These are phyloP conservation scores for Ptychochromis oligacanthus DNA, from an alignment of 2,113 vertebrate species.

Conservation along the genomic window DNA sequence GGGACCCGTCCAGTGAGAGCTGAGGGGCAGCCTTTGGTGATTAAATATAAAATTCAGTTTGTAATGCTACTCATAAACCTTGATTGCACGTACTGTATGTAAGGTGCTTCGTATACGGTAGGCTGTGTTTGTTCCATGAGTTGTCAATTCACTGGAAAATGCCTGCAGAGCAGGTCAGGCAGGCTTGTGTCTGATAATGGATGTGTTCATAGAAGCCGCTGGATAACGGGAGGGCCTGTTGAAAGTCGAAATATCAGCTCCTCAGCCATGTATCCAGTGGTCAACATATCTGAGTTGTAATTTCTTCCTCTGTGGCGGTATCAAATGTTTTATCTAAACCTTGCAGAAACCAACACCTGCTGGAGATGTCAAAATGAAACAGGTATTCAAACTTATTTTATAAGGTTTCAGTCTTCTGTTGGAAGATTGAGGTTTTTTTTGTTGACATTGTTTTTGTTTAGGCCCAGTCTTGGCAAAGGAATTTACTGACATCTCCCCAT, in stretches of 20 bases:
- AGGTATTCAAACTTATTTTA: conserved; percentile 73
- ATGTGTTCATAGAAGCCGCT: neutral
- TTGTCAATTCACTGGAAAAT: neutral
- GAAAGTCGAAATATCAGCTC: neutral
- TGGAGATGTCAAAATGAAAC: conserved; percentile 87
- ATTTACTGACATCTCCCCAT: conserved; percentile 11
- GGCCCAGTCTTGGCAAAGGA: neutral
- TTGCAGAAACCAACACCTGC: conserved; percentile 84
- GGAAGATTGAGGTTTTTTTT: neutral
- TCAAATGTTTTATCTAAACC: conserved; percentile 77
- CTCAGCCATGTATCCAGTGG: neutral
- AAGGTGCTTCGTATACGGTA: neutral
- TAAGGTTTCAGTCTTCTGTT: conserved; percentile 33
- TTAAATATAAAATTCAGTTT: neutral
- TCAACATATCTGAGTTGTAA: conserved; percentile 33
- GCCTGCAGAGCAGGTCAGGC: neutral
- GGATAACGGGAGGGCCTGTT: too few species aligned
- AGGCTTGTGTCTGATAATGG: conserved; percentile 9
- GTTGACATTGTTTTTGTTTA: neutral
- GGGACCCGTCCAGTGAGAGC: neutral
- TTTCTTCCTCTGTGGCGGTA: conserved; percentile 37
- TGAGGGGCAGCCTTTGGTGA: neutral
- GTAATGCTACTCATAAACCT: neutral
- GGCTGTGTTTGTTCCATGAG: neutral
- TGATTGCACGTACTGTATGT: neutral